Evolutionary conservation across 2,888 invertebrate genomes (phyloP).

Genomic region (Drosophila leonis): DNA sequence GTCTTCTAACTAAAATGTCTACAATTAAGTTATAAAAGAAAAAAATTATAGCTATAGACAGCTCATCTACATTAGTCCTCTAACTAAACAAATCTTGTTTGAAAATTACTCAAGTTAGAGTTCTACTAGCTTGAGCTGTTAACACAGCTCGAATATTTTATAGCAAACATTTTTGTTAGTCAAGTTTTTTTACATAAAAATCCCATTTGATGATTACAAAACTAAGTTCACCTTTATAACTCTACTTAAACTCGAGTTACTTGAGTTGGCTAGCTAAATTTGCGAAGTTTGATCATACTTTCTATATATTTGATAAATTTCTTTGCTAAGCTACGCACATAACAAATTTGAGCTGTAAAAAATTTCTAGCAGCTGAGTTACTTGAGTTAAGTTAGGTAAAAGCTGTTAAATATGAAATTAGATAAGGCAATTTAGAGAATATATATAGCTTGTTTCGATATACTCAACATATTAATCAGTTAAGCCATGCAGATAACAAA

Average conservation of each 20-base stretch:
- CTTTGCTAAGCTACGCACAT: too few relatives aligned
- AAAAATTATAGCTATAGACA: background rate
- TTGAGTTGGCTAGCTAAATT: too few relatives aligned
- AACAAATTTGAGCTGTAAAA: too few relatives aligned
- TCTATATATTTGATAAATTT: too few relatives aligned
- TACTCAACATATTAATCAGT: background rate
- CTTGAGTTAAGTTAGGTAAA: too few relatives aligned
- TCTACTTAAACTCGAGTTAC: constrained; percentile 8
- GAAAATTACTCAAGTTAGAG: background rate
- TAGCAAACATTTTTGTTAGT: background rate
- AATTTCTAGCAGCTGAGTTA: too few relatives aligned
- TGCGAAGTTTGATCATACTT: too few relatives aligned
- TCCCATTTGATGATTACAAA: background rate
- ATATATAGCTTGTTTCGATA: too few relatives aligned
- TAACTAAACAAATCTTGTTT: background rate
- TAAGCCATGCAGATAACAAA: background rate
- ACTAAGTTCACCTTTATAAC: background rate
- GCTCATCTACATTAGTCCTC: background rate
- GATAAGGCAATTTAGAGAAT: too few relatives aligned
- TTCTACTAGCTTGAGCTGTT: background rate
- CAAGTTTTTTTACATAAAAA: background rate
- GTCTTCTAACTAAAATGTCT: background rate
- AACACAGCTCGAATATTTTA: background rate
- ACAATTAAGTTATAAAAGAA: background rate
- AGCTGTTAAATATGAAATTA: too few relatives aligned